Evolutionary conservation across 2,888 invertebrate species (phyloP).

Genomic region (Pollenia amentaria): DNA sequence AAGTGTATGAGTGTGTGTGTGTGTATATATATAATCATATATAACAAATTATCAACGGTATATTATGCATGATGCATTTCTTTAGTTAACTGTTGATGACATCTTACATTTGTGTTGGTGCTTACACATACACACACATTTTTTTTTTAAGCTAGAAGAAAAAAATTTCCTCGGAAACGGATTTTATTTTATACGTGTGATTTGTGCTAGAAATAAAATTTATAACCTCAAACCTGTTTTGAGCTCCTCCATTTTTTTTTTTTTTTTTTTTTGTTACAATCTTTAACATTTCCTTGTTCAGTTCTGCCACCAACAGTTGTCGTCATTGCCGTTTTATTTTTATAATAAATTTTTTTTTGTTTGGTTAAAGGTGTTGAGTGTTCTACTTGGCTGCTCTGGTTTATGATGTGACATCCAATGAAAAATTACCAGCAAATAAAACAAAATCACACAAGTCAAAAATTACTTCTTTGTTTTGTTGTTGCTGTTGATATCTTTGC

Average conservation of each 20-base stretch:
- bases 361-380: constrained; percentile 66
- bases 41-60: constrained; percentile 74
- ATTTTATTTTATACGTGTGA: constrained; percentile 73
- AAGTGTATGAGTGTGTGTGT: neutral
- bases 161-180: constrained; percentile 67
- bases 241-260: neutral
- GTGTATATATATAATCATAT: constrained; percentile 22
- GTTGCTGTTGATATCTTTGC: constrained; percentile 9
- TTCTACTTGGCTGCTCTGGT: constrained; percentile 66
- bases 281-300: constrained; percentile 54
- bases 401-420: constrained; percentile 72
- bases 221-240: constrained; percentile 71
- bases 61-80: constrained; percentile 75
- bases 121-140: constrained; percentile 17
- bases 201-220: constrained; percentile 73
- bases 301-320: constrained; percentile 66
- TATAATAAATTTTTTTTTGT: constrained; percentile 22
- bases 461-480: constrained; percentile 45
- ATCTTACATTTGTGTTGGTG: constrained; percentile 66
- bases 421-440: constrained; percentile 72
- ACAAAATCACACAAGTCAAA: constrained; percentile 72
- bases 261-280: constrained; percentile 29
- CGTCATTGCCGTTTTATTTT: constrained; percentile 32
- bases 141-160: constrained; percentile 1
- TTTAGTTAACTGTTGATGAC: constrained; percentile 74